phyloP scores from a whole-genome alignment of 2,113 vertebrate genomes.

The Caracal caracal region DNA sequence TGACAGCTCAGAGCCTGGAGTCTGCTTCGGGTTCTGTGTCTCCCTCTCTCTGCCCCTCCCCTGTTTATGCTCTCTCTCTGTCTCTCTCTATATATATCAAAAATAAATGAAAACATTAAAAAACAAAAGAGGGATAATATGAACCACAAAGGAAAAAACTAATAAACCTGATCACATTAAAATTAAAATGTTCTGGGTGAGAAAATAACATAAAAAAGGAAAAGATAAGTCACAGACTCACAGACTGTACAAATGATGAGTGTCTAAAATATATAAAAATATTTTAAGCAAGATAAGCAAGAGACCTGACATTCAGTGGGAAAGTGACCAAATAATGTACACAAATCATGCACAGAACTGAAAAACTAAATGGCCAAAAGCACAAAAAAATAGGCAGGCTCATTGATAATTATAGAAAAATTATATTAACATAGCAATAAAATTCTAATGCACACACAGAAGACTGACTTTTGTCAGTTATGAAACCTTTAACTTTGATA shows the following conservation, averaged over 20 bases:
- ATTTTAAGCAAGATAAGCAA: background rate
- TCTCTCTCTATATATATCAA: no score
- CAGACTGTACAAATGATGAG: background rate
- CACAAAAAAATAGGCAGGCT: background rate
- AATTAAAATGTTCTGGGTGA: background rate
- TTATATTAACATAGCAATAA: background rate
- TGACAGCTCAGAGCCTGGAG: no score
- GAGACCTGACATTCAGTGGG: background rate
- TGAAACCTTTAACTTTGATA: background rate
- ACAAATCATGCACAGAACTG: background rate
- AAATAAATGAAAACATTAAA: no score
- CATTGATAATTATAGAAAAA: background rate
- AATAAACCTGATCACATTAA: background rate
- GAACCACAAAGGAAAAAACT: background rate
- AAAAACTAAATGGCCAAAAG: background rate
- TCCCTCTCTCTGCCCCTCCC: no score
- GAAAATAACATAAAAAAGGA: background rate
- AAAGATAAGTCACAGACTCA: background rate
- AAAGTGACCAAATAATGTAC: background rate
- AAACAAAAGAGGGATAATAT: background rate
- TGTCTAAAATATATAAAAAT: background rate
- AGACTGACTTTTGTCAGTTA: background rate
- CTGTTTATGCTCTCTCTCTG: no score
- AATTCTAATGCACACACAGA: background rate
- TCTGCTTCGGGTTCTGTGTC: no score